Evolutionary conservation across 2,888 invertebrate genomes (phyloP).

Genomic region (Tholera decimalis): DNA sequence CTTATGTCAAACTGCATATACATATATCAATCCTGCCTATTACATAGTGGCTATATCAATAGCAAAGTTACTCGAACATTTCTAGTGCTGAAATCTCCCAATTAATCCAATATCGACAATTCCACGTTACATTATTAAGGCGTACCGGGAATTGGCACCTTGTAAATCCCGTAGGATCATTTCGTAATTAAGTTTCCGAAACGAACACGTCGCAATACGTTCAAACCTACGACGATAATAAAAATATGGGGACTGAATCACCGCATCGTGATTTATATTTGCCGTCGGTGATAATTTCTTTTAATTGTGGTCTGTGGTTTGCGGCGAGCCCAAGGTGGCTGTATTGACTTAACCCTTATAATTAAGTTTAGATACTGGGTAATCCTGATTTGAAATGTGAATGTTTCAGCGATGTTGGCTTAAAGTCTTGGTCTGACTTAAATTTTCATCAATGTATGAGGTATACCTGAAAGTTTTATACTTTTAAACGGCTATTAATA

Average conservation of each 20-base stretch:
- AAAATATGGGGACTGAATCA: conserved; percentile 63
- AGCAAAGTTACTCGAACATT: conserved; percentile 3
- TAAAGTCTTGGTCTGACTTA: not conserved
- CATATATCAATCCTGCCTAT: not conserved
- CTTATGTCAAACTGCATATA: not conserved
- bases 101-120: conserved; percentile 55
- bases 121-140: conserved; percentile 58
- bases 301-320: conserved; percentile 67
- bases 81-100: conserved; percentile 11
- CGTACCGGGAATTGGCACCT: conserved; percentile 55
- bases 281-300: conserved; percentile 57
- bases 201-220: conserved; percentile 48
- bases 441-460: not conserved
- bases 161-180: conserved; percentile 65
- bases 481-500: conserved; percentile 12
- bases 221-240: conserved; percentile 52
- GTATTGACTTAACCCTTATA: conserved; percentile 44
- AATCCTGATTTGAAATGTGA: conserved; percentile 20
- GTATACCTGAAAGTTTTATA: not conserved
- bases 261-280: conserved; percentile 60
- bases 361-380: conserved; percentile 45
- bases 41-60: not conserved
- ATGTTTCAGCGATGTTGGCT: conserved; percentile 15
- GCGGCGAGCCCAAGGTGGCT: conserved; percentile 55
- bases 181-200: conserved; percentile 68